Percentiles rank a stretch among this genome's conserved stretches.
These are phyloP conservation scores for Thermophis baileyi DNA, from an alignment of 2,113 vertebrate species.

Conservation along the genomic window DNA sequence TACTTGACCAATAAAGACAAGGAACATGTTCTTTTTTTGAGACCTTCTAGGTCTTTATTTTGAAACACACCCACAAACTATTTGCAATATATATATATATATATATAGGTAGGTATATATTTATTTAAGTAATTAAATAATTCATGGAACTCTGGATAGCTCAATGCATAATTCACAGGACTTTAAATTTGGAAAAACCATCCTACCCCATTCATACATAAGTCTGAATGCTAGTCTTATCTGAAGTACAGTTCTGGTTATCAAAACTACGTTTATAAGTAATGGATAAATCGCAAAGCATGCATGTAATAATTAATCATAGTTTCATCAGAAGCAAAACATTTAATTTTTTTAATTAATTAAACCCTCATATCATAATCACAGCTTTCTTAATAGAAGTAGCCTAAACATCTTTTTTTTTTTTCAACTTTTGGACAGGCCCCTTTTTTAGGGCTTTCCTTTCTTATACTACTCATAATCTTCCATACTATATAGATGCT, in stretches of 20 bases:
- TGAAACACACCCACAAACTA: not conserved
- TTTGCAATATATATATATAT: conserved; percentile 7
- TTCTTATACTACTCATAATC: not conserved
- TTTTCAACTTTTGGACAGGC: not conserved
- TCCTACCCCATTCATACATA: not conserved
- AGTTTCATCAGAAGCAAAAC: not conserved
- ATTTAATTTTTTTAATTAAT: not conserved
- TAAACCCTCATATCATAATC: not conserved
- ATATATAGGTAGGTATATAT: conserved; percentile 19
- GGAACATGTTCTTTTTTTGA: not conserved
- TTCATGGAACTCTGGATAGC: conserved; percentile 5
- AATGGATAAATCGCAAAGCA: not conserved
- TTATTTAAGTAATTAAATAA: conserved; percentile 22
- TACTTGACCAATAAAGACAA: conserved; percentile 50
- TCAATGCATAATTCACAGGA: conserved; percentile 5
- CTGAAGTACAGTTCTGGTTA: not conserved
- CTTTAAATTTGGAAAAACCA: not conserved
- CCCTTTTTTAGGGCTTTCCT: not conserved
- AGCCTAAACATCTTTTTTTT: not conserved
- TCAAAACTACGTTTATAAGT: not conserved
- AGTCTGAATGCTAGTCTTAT: not conserved
- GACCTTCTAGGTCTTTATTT: conserved; percentile 19
- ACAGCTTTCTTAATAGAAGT: not conserved
- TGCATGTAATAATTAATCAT: not conserved
- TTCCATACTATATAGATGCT: not conserved